Base-by-base conservation (phyloP, 1,140 invertebrate genomes). In the Lordiphosa clarofinis region DNA sequence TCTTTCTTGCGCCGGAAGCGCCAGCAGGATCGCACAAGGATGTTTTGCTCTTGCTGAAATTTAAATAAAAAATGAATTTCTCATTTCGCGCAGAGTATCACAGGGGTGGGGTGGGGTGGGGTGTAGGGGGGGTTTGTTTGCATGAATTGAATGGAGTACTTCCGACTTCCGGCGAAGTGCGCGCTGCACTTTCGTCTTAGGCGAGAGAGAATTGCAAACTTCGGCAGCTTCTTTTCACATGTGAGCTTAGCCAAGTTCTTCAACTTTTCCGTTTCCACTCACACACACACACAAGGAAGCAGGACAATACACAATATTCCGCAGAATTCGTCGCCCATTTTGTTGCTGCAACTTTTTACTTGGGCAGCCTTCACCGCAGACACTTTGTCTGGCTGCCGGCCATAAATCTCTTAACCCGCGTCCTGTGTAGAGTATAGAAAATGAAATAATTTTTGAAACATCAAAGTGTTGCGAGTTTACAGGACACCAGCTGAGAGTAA, bases 1-100 rank as follows among this genome's bases (percentile, higher is more conserved):
- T 87, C 84, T 87, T 87, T 39, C 84, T 87, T 62, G 66, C 62
- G 84, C 84, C 84, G 84, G 84, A 87, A 86, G 68, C 73, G 50
- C 59, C 75, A 81, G 68, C 71, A 49, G 43, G 33, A 46, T 33
- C 49, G 15, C 48, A 19, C 58, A 35, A 57, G 36, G 58, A 66
- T 84, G 73, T 71, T 71, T 69, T 86, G 71, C 59, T 39, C 42
- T 47, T 35, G 33, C 48, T 50, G 9, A 57, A 82, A 87, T 87
- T 87, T 78, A 69, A 87, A 87, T 87, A 87, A 78, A 78, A 87
- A 74, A 64, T 28, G 54, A 68, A 72, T 87, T 87, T 87, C 59
- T 87, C 76, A 79, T 82, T 74, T 87, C 43, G 24, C 58, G n/a
- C n/a, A n/a, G n/a, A n/a, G n/a, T n/a, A n/a, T n/a, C n/a, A n/a